Base-by-base conservation (phyloP, 1,140 invertebrate species). In the Galendromus occidentalis region DNA sequence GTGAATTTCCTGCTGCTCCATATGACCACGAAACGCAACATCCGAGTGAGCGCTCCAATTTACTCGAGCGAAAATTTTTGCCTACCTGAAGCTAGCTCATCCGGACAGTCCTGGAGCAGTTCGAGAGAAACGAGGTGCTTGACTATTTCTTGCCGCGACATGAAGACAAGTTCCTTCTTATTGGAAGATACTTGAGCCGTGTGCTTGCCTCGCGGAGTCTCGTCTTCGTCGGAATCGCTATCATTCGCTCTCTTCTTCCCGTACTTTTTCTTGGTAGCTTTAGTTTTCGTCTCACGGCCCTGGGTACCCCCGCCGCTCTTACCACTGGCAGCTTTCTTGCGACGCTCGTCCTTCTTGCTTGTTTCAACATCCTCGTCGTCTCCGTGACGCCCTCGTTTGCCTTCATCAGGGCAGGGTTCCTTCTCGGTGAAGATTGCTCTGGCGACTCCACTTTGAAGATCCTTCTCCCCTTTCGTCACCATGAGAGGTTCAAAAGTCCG, bases 231-330 rank as follows among this genome's bases (percentile, higher is more conserved):
- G 25, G 77, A 73, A 44, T 74, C 76, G 67, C 76, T 80, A 73
- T 82, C 76, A 41, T 79, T 79, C n/a, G 70, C 71, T 71, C 87
- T 88, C 72, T 73, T 73, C 67, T 70, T 71, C 66, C 72, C 70
- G 64, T 75, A 74, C 71, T 82, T 82, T 72, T 81, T 82, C 71
- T 97, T 97, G 0, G 86, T 86, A 6, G 91, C 86, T 75, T 92
- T 94, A 0, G 88, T 95, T 78, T 94, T 96, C 0, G 90, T 92
- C 79, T 97, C 92, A 65, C 92, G 79, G 0, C 91, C 92, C 77
- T 94, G 91, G 33, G 83, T 84, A 14, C 91, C 91, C 41, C 91
- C 90, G 30, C 90, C 89, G 47, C 80, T 81, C 80, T 92, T 92
- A 2, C 89, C 88, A 67, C 82, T 65, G 51, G 65, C n/a, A 12